Conservation (phyloP, 2,113 vertebrate genomes). For the Crotalus horridus region DNA sequence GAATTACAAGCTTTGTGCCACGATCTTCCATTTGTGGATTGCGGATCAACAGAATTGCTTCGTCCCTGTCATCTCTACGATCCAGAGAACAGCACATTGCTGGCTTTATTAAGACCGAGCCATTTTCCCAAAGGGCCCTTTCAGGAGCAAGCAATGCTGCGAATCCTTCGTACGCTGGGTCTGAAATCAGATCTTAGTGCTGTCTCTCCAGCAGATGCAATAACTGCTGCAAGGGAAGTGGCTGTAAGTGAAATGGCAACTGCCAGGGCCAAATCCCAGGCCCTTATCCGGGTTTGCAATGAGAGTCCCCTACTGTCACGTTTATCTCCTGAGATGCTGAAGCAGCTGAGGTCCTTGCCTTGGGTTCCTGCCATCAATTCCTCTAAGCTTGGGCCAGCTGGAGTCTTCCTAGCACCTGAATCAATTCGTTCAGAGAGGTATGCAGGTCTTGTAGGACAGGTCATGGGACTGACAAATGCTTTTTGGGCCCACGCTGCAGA, state of each 20-base stretch:
- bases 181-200: conserved; percentile 65
- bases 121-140: conserved; percentile 70
- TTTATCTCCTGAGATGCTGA: conserved; percentile 57
- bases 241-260: conserved; percentile 16
- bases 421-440: conserved; percentile 66
- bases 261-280: conserved; percentile 59
- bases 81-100: conserved; percentile 65
- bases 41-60: conserved; percentile 20
- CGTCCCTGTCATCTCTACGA: conserved; percentile 65
- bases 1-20: conserved; percentile 57
- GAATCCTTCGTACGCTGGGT: conserved; percentile 68
- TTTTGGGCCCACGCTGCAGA: conserved; percentile 62
- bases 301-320: conserved; percentile 58
- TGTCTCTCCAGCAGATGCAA: conserved; percentile 63
- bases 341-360: conserved; percentile 57
- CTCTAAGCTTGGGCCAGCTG: neutral
- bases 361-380: conserved; percentile 68
- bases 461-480: conserved; percentile 69
- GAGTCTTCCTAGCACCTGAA: conserved; percentile 57
- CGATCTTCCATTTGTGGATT: conserved; percentile 48
- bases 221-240: conserved; percentile 66
- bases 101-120: conserved; percentile 68
- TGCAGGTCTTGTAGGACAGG: conserved; percentile 69
- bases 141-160: conserved; percentile 54
- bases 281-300: conserved; percentile 71